Conservation (phyloP, 2,888 invertebrate genomes). For the Colletes collaris region DNA sequence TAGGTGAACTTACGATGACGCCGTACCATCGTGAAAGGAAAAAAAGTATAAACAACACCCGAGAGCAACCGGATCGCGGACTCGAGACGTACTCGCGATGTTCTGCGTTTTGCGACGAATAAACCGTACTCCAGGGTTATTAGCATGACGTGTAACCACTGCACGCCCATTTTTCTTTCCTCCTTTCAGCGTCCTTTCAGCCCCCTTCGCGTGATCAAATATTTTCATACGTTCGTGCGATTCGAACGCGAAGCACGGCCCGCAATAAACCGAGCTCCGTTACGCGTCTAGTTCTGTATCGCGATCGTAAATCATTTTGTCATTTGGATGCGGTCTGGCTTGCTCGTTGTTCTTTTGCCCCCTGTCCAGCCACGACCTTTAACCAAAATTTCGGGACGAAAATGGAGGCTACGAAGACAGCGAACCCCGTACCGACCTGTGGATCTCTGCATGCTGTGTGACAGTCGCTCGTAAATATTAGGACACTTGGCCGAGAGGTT, state of each 20-base stretch:
- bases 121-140: slow-evolving; percentile 8
- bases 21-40: background rate
- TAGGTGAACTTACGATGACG: slow-evolving; percentile 37
- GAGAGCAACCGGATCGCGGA: slow-evolving; percentile 9
- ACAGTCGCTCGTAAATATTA: no score
- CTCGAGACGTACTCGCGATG: slow-evolving; percentile 7
- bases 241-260: slow-evolving; percentile 15
- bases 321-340: no score
- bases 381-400: no score
- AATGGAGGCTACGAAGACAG: no score
- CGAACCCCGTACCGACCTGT: no score
- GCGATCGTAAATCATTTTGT: slow-evolving; percentile 2
- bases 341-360: no score
- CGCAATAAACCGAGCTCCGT: slow-evolving; percentile 2
- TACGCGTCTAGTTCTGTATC: slow-evolving; percentile 12
- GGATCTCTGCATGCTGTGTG: no score
- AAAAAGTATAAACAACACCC: slow-evolving; percentile 9
- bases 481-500: no score
- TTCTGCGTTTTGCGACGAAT: slow-evolving; percentile 4
- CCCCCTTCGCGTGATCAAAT: slow-evolving; percentile 6
- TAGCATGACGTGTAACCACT: slow-evolving; percentile 1
- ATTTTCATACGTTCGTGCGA: slow-evolving; percentile 25
- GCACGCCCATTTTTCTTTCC: background rate
- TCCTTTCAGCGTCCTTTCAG: no score
- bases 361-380: no score